Evolutionary conservation across 2,113 vertebrate genomes (phyloP), one percentile per base, ranked within the genome.

Genomic region (Motacilla alba): DNA sequence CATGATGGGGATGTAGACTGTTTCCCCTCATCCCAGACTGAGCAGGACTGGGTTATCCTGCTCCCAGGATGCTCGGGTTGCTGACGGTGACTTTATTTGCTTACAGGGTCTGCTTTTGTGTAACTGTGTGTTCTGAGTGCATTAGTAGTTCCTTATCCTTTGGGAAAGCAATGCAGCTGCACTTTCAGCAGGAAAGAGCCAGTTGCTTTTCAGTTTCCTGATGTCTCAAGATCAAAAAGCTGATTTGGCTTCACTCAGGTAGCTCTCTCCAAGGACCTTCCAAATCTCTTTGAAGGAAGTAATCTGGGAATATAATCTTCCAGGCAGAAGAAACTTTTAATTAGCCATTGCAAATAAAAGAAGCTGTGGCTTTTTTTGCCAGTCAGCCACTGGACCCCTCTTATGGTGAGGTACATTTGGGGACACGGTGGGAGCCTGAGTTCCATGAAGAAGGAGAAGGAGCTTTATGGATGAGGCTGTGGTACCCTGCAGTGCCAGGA

Each of bases 401-500:
- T 37, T 56, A 6, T 26, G 33, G 15, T 67, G 73, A 59, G 50
- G 30, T 46, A 30, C 20, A 7, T 44, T 4, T 75, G 44, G 53
- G 66, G 39, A 28, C 55, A 37, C 0, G 1, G 39, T 69, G 55
- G 16, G 39, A 93, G 26, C 6, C 46, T 8, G 23, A 60, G 39
- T 39, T 67, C 5, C 12, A 18, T 17, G 59, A 37, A 50, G 50
- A 20, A 74, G 39, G 39, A 22, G 37, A 13, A 83, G 53, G 49
- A 59, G 21, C 21, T 39, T 46, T 60, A 17, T 0, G 1, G 59
- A 6, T 2, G 3, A 67, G 21, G 14, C 26, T 47, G 56, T 3
- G 6, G 89, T 83, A 37, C 58, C 62, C 37, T 69, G 95, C 91
- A 75, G 67, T 94, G 89, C 87, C 82, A 19, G 18, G 63, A 94